phyloP scores from a whole-genome alignment of 2,113 vertebrate species.

The Athene cunicularia region DNA sequence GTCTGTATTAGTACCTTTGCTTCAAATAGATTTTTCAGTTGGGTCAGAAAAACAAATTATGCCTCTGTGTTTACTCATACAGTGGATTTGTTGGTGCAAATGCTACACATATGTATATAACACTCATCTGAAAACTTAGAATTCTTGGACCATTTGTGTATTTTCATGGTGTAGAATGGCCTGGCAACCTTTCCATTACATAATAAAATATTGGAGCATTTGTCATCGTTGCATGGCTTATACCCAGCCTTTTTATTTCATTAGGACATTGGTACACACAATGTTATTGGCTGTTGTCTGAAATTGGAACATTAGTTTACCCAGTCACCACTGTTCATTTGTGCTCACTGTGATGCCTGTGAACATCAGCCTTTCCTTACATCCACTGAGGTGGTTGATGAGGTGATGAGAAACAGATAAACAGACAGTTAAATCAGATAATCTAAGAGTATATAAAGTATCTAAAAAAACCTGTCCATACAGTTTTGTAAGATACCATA shows the following conservation, averaged over 20 bases:
- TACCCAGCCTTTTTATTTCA: background rate
- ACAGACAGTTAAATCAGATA: background rate
- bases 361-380: background rate
- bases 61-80: background rate
- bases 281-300: background rate
- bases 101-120: background rate
- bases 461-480: background rate
- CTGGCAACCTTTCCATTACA: background rate
- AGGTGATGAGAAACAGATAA: background rate
- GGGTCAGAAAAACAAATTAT: background rate
- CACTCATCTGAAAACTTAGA: background rate
- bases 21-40: background rate
- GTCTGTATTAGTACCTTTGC: background rate
- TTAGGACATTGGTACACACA: background rate
- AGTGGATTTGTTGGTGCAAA: background rate
- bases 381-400: background rate
- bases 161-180: background rate
- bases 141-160: background rate
- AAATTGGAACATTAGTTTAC: background rate
- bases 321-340: background rate
- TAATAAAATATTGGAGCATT: background rate
- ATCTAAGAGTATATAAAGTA: background rate
- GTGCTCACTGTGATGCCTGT: background rate
- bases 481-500: rapidly evolving
- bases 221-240: background rate